A percentile compares a stretch with the other conserved stretches of the same genome.
Conservation (phyloP, 2,113 vertebrate species). For the Ophthalmolycus amberensis region DNA sequence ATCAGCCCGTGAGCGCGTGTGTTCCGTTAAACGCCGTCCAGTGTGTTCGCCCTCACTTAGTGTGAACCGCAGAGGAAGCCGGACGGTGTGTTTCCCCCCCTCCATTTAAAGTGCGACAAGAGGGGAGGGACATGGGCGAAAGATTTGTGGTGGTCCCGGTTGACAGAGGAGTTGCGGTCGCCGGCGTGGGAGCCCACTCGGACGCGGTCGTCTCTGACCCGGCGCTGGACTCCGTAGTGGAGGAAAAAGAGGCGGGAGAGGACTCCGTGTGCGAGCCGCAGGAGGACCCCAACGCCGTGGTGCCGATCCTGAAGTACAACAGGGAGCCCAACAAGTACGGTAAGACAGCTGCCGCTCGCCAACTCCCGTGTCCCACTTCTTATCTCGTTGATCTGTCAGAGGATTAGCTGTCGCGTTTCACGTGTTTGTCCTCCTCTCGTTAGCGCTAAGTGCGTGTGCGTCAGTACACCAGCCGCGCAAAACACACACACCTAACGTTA, state of each 20-base stretch:
- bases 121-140: slow-evolving; percentile 75
- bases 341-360: slow-evolving; percentile 51
- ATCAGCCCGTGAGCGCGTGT: slow-evolving; percentile 48
- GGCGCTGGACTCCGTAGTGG: slow-evolving; percentile 30
- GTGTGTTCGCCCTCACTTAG: slow-evolving; percentile 2
- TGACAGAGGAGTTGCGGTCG: slow-evolving; percentile 33
- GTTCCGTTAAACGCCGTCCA: not conserved
- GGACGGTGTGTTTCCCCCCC: not conserved
- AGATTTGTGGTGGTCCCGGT: slow-evolving; percentile 85
- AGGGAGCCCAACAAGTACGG: slow-evolving; percentile 86
- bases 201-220: slow-evolving; percentile 46
- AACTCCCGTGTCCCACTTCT: slow-evolving; percentile 57
- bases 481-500: no score
- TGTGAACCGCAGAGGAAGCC: slow-evolving; percentile 17
- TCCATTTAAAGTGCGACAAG: slow-evolving; percentile 1
- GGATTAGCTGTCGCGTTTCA: slow-evolving; percentile 51
- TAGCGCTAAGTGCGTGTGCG: not conserved
- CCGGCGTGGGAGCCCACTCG: slow-evolving; percentile 22
- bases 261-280: slow-evolving; percentile 54
- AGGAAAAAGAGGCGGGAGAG: slow-evolving; percentile 20
- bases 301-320: slow-evolving; percentile 84
- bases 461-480: not conserved
- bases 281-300: slow-evolving; percentile 60
- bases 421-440: not conserved
- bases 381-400: slow-evolving; percentile 37